Evolutionary conservation across 2,888 invertebrate species (phyloP).

Genomic region (Drosophila buzzatii): DNA sequence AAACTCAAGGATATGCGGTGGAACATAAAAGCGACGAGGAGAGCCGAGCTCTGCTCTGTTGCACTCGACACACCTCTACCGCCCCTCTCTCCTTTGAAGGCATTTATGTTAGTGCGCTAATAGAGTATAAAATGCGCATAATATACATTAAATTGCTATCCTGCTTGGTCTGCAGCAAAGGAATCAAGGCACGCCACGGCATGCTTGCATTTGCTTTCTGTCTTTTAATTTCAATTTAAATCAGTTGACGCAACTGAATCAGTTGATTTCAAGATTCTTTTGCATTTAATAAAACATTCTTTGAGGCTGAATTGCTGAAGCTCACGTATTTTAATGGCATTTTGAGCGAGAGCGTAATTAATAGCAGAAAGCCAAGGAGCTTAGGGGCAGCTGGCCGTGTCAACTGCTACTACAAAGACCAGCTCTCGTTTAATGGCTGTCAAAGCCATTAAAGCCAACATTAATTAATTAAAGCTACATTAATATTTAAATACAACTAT

Average conservation of each 20-base stretch:
- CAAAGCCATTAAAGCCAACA: neutral
- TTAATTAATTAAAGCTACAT: neutral
- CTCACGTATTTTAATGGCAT: neutral
- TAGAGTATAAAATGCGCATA: constrained; percentile 9
- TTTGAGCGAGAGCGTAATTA: no score
- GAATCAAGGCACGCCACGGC: neutral
- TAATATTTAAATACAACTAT: neutral
- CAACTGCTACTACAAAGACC: neutral
- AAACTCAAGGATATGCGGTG: constrained; percentile 70
- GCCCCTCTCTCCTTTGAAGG: neutral
- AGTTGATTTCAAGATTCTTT: neutral
- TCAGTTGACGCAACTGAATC: neutral
- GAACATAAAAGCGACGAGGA: constrained; percentile 9
- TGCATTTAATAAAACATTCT: neutral
- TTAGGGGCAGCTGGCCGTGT: neutral
- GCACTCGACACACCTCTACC: neutral
- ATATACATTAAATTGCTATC: neutral
- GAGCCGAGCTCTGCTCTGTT: neutral
- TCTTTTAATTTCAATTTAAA: neutral
- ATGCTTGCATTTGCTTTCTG: neutral
- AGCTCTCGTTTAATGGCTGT: neutral
- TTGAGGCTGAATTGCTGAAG: neutral
- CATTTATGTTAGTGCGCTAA: constrained; percentile 7
- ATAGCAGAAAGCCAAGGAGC: neutral
- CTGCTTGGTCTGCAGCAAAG: neutral